Evolutionary conservation across 2,113 vertebrate genomes (phyloP), one percentile per base, ranked within the genome.

Genomic region (Gadus macrocephalus): DNA sequence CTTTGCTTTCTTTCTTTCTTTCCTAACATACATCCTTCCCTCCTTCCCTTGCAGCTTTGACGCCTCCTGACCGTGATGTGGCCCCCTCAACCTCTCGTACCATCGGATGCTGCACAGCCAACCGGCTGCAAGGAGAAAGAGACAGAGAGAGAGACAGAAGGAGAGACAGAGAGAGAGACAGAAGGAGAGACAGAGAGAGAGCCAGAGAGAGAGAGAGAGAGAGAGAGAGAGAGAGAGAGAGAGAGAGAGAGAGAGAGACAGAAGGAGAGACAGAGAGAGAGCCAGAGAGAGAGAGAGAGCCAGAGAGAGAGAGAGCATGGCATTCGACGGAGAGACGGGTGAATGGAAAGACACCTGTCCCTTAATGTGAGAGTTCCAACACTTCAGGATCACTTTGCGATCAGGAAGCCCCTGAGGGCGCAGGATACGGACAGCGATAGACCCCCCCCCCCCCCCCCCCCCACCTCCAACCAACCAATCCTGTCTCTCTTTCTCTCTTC

Each of bases 21-120:
- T 58, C n/a, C n/a, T 58, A 17, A 58, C n/a, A 14, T 58, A 1
- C 55, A 17, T 14, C 42, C 42, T 49, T 49, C 9, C 12, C 16
- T 58, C 55, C 15, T n/a, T 17, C 12, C 9, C 66, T 86, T 85
- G 55, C 82, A 92, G 91, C 80, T 91, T 90, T 75, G 89, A 92
- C 73, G 76, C 89, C 66, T 91, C 90, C 76, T 92, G 89, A 92
- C 89, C 79, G 19, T 65, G 72, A 80, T 64, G 73, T 67, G 75
- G 25, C 25, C 25, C 80, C 76, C 82, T 77, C 71, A 14, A 49
- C 42, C 8, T 49, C 9, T 49, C 42, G 42, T 2, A 9, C 42
- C 67, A 83, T 69, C 76, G 75, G 73, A 89, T 71, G 73, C 79
- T 73, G 60, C 70, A 67, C 73, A 74, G 80, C 79, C 75, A 76